Evolutionary conservation across 1,140 invertebrate species (phyloP).

Genomic region (Drosophila fuyamai): DNA sequence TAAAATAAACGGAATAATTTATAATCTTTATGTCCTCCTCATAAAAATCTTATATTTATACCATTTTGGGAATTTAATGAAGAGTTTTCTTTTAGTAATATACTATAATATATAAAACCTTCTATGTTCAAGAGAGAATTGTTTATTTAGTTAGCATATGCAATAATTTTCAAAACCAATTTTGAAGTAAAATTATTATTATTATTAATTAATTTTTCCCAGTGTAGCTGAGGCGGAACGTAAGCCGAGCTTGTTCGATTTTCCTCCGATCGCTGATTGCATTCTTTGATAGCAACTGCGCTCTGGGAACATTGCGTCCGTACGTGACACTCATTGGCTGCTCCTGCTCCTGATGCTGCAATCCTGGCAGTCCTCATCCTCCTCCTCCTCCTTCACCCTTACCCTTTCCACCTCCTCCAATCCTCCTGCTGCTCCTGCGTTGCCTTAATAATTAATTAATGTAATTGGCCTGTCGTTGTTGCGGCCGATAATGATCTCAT

Average conservation of each 20-base stretch:
- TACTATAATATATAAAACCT: no score
- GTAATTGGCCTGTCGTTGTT: constrained; percentile 84
- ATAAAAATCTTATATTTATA: no score
- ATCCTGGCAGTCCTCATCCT: constrained; percentile 18
- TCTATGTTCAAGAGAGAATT: no score
- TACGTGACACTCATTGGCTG: constrained; percentile 72
- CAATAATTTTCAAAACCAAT: no score
- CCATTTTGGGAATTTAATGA: no score
- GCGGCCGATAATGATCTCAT: constrained; percentile 79
- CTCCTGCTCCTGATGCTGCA: constrained; percentile 12
- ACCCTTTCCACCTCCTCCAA: not conserved
- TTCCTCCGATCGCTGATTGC: constrained; percentile 72
- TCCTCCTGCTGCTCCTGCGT: constrained; percentile 38
- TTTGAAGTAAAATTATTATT: no score
- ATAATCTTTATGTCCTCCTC: fast-evolving
- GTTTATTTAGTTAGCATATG: no score
- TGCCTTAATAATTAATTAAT: constrained; percentile 84
- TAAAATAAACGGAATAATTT: no score
- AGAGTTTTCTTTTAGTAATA: no score
- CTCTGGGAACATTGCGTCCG: constrained; percentile 68
- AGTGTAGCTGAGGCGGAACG: constrained; percentile 39
- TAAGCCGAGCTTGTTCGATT: constrained; percentile 63
- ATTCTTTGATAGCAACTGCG: constrained; percentile 68
- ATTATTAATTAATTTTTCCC: not conserved
- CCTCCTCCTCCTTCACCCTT: no score